Conservation (phyloP, 2,113 vertebrate species). For the Oenanthe oenanthe region DNA sequence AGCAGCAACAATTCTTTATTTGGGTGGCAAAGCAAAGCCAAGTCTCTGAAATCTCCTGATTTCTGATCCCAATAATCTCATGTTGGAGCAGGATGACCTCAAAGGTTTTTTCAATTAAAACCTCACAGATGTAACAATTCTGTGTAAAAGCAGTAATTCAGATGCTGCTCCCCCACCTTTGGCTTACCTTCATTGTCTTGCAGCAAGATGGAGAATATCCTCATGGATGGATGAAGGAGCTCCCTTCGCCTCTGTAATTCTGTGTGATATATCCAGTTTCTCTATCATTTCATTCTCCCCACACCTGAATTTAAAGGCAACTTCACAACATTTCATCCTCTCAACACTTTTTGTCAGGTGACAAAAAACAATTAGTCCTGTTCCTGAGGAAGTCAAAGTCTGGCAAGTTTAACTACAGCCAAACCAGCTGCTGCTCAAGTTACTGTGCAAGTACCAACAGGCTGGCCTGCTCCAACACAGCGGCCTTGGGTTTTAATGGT, state of each 20-base stretch:
- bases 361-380: neutral
- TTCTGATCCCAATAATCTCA: constrained; percentile 1
- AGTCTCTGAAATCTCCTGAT: neutral
- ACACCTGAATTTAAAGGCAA: neutral
- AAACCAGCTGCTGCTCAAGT: neutral
- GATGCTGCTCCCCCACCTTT: neutral
- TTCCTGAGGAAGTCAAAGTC: neutral
- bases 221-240: neutral
- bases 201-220: neutral
- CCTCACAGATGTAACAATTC: neutral
- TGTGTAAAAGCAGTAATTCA: neutral
- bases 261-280: neutral
- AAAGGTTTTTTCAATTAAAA: neutral
- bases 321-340: neutral
- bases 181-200: neutral
- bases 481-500: neutral
- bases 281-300: neutral
- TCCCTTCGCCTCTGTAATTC: neutral
- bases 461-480: neutral
- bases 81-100: neutral
- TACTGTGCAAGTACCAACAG: neutral
- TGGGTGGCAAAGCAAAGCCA: constrained; percentile 9
- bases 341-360: neutral
- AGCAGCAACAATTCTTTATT: constrained; percentile 1
- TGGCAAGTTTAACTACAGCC: neutral